These are phyloP conservation scores for Pollenia labialis DNA, from an alignment of 2,888 invertebrate species.

Conservation along the genomic window DNA sequence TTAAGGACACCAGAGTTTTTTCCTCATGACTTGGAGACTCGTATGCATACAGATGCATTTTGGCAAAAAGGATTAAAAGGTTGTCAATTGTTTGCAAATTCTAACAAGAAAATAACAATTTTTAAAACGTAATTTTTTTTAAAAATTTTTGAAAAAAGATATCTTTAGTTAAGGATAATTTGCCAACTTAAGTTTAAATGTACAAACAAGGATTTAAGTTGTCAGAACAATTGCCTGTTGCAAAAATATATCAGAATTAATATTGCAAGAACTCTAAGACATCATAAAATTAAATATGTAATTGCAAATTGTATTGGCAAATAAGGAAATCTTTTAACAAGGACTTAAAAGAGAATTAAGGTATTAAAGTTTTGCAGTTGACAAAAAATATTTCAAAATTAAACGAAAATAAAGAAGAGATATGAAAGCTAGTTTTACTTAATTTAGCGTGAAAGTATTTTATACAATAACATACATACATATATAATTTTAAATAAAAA, in stretches of 20 bases:
- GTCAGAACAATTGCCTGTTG: conserved; percentile 24
- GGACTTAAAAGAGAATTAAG: not conserved
- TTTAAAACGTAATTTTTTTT: conserved; percentile 9
- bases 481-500: no score
- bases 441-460: no score
- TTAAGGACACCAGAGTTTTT: conserved; percentile 33
- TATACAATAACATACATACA: no score
- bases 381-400: no score
- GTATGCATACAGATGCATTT: conserved; percentile 16
- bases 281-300: not conserved
- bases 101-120: conserved; percentile 28
- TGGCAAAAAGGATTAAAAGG: conserved; percentile 36
- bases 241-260: not conserved
- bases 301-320: not conserved
- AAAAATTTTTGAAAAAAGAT: not conserved
- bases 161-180: conserved; percentile 44
- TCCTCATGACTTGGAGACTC: conserved; percentile 7
- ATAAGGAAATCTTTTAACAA: not conserved
- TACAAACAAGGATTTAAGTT: conserved; percentile 26
- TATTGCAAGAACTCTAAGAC: not conserved
- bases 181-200: conserved; percentile 28
- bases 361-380: not conserved
- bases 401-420: no score
- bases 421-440: no score
- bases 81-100: conserved; percentile 33